Evolutionary conservation across 2,888 invertebrate genomes (phyloP).

Genomic region (Panorpa germanica): DNA sequence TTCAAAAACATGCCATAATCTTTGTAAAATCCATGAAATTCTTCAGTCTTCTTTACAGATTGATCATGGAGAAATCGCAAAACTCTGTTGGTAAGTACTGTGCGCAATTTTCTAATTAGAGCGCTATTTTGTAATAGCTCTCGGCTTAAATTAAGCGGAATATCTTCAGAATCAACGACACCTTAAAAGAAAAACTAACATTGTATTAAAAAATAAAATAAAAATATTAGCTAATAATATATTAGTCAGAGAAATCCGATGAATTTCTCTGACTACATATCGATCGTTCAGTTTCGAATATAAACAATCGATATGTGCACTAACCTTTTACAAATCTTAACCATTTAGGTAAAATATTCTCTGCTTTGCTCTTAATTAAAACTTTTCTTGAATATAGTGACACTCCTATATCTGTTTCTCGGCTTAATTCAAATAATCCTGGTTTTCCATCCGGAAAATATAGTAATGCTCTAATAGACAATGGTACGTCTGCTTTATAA

Average conservation of each 20-base stretch:
- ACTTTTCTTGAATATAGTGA: conserved; percentile 85
- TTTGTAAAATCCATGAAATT: conserved; percentile 71
- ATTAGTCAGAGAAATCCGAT: background rate
- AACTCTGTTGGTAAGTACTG: conserved; percentile 65
- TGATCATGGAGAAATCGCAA: conserved; percentile 73
- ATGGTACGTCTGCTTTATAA: conserved; percentile 76
- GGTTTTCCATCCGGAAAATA: conserved; percentile 92
- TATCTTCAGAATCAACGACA: conserved; percentile 96
- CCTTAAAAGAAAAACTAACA: conserved; percentile 27
- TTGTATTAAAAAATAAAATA: conserved; percentile 6
- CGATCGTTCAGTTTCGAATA: background rate
- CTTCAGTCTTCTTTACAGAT: conserved; percentile 62
- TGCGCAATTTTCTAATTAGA: conserved; percentile 69
- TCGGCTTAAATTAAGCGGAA: conserved; percentile 90
- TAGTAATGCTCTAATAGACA: conserved; percentile 76
- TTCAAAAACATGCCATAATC: conserved; percentile 88
- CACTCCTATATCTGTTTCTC: conserved; percentile 70
- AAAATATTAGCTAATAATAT: conserved; percentile 6
- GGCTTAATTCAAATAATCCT: conserved; percentile 74
- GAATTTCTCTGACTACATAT: conserved; percentile 2
- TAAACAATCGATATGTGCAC: conserved; percentile 7
- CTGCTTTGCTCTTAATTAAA: conserved; percentile 79
- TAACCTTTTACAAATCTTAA: conserved; percentile 81
- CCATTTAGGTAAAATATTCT: conserved; percentile 86
- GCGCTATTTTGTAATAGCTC: conserved; percentile 89